These are phyloP conservation scores for Lapara coniferarum DNA, from an alignment of 2,888 invertebrate genomes.

Conservation along the genomic window DNA sequence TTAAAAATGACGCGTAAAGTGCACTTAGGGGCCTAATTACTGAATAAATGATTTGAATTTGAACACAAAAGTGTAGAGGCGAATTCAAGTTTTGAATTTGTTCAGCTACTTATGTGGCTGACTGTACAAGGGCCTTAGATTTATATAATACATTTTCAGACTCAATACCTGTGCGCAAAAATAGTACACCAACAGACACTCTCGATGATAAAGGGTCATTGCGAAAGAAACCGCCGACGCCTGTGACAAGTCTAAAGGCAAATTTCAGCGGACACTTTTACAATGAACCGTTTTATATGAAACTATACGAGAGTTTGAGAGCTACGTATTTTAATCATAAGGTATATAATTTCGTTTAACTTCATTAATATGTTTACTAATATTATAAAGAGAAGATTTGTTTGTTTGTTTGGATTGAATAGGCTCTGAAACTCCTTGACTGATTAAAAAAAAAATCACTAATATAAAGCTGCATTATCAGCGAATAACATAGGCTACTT, in stretches of 20 bases:
- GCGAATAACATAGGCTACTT: too few species aligned
- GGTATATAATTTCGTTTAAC: constrained; percentile 71
- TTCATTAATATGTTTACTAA: neutral
- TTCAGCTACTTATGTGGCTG: too few species aligned
- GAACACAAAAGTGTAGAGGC: too few species aligned
- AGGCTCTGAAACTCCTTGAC: too few species aligned
- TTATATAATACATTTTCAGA: constrained; percentile 46
- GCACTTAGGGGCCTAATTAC: too few species aligned
- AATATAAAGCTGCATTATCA: too few species aligned
- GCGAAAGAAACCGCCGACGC: constrained; percentile 55
- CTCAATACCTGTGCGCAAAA: constrained; percentile 53
- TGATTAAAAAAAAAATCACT: too few species aligned
- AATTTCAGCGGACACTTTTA: constrained; percentile 85
- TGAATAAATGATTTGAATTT: too few species aligned
- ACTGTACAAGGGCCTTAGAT: neutral
- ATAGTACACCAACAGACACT: constrained; percentile 51
- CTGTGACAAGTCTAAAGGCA: constrained; percentile 65
- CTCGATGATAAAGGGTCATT: constrained; percentile 69
- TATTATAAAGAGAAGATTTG: too few species aligned
- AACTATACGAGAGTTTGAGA: constrained; percentile 91
- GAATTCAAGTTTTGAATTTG: too few species aligned
- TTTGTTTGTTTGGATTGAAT: too few species aligned
- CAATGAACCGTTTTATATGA: constrained; percentile 91
- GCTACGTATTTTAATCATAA: constrained; percentile 94
- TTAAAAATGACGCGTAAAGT: too few species aligned